These are phyloP conservation scores for Oasisia sp. DNA, from an alignment of 2,888 invertebrate genomes.

Conservation along the genomic window DNA sequence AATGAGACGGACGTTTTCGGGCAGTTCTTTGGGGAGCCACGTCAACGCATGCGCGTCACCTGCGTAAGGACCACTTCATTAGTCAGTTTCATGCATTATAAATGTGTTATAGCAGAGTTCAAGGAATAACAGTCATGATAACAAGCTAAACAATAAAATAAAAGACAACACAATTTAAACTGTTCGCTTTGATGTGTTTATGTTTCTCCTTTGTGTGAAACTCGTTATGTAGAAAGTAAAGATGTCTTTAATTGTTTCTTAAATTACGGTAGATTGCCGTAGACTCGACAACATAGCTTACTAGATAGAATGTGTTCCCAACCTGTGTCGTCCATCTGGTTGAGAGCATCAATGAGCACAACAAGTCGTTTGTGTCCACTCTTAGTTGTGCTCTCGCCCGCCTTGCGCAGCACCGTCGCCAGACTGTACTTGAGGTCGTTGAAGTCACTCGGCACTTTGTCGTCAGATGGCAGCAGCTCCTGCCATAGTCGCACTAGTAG, in stretches of 20 bases:
- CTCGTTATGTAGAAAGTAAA: no score
- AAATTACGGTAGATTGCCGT: not conserved
- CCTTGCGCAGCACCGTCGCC: slow-evolving; percentile 42
- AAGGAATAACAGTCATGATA: no score
- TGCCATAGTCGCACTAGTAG: slow-evolving; percentile 43
- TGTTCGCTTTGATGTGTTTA: no score
- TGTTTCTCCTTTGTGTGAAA: no score
- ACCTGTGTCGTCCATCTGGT: slow-evolving; percentile 46
- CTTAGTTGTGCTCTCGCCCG: slow-evolving; percentile 31
- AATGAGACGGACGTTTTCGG: slow-evolving; percentile 43
- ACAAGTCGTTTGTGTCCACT: slow-evolving; percentile 39
- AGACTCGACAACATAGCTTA: not conserved
- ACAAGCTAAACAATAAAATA: no score
- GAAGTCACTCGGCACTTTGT: slow-evolving; percentile 42
- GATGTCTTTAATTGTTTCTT: no score
- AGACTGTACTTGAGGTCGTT: slow-evolving; percentile 44
- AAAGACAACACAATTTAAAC: no score
- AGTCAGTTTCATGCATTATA: not conserved
- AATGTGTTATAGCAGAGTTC: not conserved
- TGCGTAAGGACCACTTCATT: slow-evolving; percentile 13
- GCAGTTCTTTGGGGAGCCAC: slow-evolving; percentile 45
- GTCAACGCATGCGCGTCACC: slow-evolving; percentile 41
- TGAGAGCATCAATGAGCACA: slow-evolving; percentile 46
- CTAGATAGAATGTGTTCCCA: not conserved
- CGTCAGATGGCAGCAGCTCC: slow-evolving; percentile 41